Conservation (phyloP, 1,140 invertebrate species). For the Protaetia brevitarsis region DNA sequence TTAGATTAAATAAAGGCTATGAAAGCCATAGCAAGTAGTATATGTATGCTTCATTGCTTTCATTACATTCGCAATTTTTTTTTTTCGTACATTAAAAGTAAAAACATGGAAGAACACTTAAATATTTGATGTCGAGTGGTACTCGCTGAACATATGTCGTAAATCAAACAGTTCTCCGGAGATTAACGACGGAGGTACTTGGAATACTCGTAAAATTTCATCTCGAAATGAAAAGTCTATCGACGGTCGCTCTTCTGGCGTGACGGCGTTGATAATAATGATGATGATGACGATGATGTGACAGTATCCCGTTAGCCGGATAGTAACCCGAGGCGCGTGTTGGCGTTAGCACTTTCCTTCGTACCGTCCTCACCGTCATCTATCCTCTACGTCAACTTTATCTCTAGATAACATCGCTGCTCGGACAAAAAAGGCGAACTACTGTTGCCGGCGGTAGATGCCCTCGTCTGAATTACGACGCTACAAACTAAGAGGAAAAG, state of each 20-base stretch:
- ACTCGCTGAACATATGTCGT: not conserved
- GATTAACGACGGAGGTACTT: not conserved
- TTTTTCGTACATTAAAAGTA: too few relatives aligned
- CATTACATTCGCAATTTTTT: too few relatives aligned
- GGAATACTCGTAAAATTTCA: not conserved
- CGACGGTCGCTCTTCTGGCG: not conserved
- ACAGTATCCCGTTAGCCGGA: not conserved
- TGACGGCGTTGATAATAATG: too few relatives aligned
- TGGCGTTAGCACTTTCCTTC: not conserved
- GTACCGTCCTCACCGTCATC: not conserved
- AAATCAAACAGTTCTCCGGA: not conserved
- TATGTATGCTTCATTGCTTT: too few relatives aligned
- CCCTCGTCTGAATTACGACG: not conserved
- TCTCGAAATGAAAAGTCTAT: not conserved
- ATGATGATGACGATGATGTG: not conserved
- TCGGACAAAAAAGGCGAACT: not conserved
- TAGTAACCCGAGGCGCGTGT: slow-evolving; percentile 1
- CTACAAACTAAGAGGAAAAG: not conserved
- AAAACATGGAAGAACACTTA: not conserved
- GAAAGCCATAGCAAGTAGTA: too few relatives aligned
- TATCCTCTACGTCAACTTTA: not conserved
- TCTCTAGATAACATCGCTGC: not conserved
- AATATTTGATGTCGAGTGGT: not conserved
- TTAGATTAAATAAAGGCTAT: too few relatives aligned
- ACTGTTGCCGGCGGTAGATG: not conserved